Base-by-base conservation (phyloP, 2,113 vertebrate genomes). In the Rallus limicola region DNA sequence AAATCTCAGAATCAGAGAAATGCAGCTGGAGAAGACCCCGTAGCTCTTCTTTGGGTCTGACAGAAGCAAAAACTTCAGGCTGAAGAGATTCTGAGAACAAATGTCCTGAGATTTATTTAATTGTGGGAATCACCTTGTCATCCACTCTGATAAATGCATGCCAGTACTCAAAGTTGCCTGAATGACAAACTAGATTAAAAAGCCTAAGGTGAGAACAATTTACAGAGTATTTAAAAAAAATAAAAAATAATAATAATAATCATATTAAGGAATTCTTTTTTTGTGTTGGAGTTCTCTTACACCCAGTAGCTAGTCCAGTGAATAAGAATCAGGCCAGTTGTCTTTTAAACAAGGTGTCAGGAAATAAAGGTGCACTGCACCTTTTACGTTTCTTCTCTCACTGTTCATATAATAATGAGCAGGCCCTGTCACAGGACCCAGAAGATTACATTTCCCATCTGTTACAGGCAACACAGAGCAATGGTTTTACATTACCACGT, bases 391-490 rank as follows among this genome's bases (percentile, higher is more conserved):
- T 93, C 71, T 97, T 75, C n/a, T 92, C 40, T 92, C 71, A 59
- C 92, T 95, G 86, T 88, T 97, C 94, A 46, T 88, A 85, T 72
- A 94, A 78, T 96, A 96, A 96, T 74, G 88, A 93, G 91, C 69
- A 86, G 71, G 86, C 16, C 9, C 42, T 94, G 94, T 75, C 90
- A 88, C 71, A 90, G 34, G 67, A 96, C 86, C 62, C 81, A 80
- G 74, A 95, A 91, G 77, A 95, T 95, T 96, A 92, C 83, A 93
- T 95, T 97, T 96, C 93, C 90, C 76, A 80, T 93, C 88, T 93
- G 80, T 46, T 95, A 79, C 31, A 92, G 86, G 26, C 23, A 86
- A 77, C 55, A 83, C 65, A 78, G 67, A 95, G 88, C 90, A 87
- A 82, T 82, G 67, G 80, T 93, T 95, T 95, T 96, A 92, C 86